phyloP scores from a whole-genome alignment of 2,797 vertebrate species.

The Pithecia hirsuta region DNA sequence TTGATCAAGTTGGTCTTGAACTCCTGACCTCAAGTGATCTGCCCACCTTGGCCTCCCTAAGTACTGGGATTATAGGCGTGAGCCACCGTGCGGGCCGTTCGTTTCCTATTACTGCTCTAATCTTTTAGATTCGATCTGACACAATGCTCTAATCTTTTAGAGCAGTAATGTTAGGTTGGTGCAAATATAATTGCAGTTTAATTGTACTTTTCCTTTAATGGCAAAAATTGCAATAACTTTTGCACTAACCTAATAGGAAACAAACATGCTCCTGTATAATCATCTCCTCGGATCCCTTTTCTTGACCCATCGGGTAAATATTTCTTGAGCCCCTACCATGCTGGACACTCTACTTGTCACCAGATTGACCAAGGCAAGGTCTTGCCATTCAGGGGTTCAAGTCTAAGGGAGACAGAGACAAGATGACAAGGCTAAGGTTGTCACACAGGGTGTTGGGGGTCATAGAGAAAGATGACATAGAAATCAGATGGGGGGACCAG shows the following conservation, averaged over 20 bases:
- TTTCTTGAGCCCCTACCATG: accelerated
- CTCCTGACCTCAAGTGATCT: neutral
- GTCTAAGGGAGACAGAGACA: neutral
- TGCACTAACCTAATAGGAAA: neutral
- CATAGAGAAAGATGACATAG: accelerated
- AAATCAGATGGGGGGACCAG: neutral
- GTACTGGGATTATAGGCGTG: neutral
- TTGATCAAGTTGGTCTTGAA: neutral
- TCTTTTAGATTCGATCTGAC: too few species aligned
- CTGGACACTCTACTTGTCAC: neutral
- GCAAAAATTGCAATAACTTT: too few species aligned
- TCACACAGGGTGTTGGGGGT: too few species aligned
- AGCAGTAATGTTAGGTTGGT: too few species aligned
- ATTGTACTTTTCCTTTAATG: too few species aligned
- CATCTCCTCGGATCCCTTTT: neutral
- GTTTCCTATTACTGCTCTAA: too few species aligned
- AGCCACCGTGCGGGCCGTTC: accelerated
- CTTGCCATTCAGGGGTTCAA: neutral
- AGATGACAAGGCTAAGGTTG: neutral
- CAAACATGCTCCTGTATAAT: neutral
- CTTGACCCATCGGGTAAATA: too few species aligned
- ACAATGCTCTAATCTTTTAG: too few species aligned
- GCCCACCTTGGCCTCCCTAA: neutral
- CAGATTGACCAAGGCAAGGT: accelerated
- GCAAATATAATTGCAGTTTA: too few species aligned